Conservation (phyloP, 2,888 invertebrate species). For the Anoplius nigerrimus region DNA sequence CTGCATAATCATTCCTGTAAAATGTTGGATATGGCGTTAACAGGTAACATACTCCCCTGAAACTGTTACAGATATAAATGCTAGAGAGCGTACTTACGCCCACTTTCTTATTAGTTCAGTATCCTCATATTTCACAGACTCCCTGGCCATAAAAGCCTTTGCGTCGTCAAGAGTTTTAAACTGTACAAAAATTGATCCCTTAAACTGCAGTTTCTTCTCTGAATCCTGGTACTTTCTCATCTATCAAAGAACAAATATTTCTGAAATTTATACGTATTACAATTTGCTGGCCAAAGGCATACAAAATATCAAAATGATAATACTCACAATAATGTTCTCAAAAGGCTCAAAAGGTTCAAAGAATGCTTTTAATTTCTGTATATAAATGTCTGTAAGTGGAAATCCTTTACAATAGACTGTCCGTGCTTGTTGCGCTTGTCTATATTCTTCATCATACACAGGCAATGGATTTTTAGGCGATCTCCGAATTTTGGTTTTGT, state of each 20-base stretch:
- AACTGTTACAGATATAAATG: not conserved
- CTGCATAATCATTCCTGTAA: constrained; percentile 77
- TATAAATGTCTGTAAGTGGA: constrained; percentile 80
- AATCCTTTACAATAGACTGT: constrained; percentile 94
- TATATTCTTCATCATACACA: constrained; percentile 88
- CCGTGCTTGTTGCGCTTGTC: constrained; percentile 84
- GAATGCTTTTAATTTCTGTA: constrained; percentile 85
- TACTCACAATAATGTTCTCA: constrained; percentile 73
- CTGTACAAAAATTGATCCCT: constrained; percentile 94
- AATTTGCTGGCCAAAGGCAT: too few relatives aligned
- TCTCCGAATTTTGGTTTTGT: constrained; percentile 84
- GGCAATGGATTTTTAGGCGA: constrained; percentile 86
- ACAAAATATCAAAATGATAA: not conserved
- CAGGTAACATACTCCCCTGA: too few relatives aligned
- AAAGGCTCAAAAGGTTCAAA: constrained; percentile 81
- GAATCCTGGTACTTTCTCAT: constrained; percentile 80
- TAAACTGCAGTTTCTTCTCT: constrained; percentile 83
- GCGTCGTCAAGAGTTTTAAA: constrained; percentile 90
- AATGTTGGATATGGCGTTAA: not conserved
- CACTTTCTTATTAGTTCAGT: constrained; percentile 81
- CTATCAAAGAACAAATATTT: constrained; percentile 58
- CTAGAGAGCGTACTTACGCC: constrained; percentile 77
- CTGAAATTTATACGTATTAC: constrained; percentile 10
- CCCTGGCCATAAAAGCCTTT: constrained; percentile 84
- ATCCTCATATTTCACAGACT: constrained; percentile 82